Evolutionary conservation across 2,797 vertebrate genomes (phyloP), one percentile per base, ranked within the genome.

Genomic region (Trachurus trachurus): DNA sequence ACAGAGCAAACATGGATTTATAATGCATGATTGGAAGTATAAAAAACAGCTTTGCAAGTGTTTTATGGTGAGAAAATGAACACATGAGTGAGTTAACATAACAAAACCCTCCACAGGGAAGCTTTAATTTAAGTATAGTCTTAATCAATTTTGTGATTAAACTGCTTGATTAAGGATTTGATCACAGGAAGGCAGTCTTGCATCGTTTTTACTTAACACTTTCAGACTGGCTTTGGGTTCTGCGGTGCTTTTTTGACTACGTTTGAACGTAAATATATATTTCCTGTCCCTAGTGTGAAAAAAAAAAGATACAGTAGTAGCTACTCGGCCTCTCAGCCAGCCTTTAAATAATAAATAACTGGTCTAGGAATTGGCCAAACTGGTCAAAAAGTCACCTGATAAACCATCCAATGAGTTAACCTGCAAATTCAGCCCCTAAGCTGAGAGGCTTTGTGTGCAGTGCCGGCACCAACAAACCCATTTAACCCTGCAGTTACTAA

Each of bases 401-500:
- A 9, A 45, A 56, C 21, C 31, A 42, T 16, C 26, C 19, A 12
- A 16, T 11, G 4, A 52, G 26, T 13, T 19, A 69, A 29, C 19
- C 52, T 42, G 12, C 19, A 15, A 15, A 4, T 7, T 22, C 6
- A 26, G 5, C 31, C 37, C 5, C 7, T 37, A 0, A 39, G 22
- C 17, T n/a, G 47, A n/a, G 53, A 21, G 45, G 26, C 13, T 15
- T 37, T 37, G 34, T 37, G 22, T 15, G 10, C n/a, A 50, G 26
- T 19, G 11, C 49, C 56, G 26, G 31, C 7, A 65, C 65, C 22
- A 15, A 10, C 1, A 16, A 74, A 82, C 69, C 50, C 50, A 17
- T 74, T 76, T 80, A 59, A 77, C 83, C 73, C 42, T 61, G 58
- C 2, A 4, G n/a, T 57, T 1, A n/a, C n/a, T n/a, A 26, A 80